phyloP scores from a whole-genome alignment of 2,797 vertebrate species.

The Gastrophryne carolinensis region DNA sequence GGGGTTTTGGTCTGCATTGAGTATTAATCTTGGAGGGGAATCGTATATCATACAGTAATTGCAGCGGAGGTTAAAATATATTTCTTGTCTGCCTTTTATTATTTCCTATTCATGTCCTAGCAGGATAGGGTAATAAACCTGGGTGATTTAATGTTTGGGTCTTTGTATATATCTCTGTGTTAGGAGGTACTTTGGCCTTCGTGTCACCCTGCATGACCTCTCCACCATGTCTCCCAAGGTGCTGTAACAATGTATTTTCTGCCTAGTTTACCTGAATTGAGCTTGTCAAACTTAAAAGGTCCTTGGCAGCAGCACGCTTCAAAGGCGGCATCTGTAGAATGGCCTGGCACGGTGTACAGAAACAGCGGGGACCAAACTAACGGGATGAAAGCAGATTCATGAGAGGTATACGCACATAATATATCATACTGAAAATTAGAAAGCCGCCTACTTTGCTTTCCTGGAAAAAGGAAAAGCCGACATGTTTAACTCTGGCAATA shows the following conservation, averaged over 20 bases:
- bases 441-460: neutral
- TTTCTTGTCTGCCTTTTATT: no score
- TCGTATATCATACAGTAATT: no score
- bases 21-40: no score
- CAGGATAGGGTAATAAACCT: no score
- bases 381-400: conserved; percentile 14
- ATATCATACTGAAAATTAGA: neutral
- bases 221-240: neutral
- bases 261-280: neutral
- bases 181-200: neutral
- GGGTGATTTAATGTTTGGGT: no score
- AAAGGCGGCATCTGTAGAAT: neutral
- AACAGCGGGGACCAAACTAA: neutral
- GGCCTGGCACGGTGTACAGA: neutral
- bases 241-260: neutral
- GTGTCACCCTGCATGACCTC: neutral
- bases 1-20: no score
- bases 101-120: no score
- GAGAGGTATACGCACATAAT: neutral
- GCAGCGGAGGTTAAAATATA: no score
- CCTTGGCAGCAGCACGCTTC: neutral
- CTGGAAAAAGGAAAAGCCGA: neutral
- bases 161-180: neutral
- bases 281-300: neutral
- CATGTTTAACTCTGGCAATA: no score